Conservation (phyloP, 2,888 invertebrate genomes). For the Scaptomyza reducta region DNA sequence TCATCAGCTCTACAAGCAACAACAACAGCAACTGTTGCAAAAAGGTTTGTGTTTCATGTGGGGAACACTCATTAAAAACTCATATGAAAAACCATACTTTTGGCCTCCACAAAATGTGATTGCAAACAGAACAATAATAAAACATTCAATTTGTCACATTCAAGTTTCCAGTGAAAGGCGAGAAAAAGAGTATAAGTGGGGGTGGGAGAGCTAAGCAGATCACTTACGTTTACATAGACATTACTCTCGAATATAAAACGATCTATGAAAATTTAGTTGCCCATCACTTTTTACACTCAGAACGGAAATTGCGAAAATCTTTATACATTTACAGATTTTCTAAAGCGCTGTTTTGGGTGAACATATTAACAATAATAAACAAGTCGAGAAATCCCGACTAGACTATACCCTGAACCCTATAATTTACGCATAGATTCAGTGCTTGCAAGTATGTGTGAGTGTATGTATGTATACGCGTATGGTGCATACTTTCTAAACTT, state of each 20-base stretch:
- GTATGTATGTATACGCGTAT: too few relatives aligned
- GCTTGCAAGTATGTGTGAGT: too few relatives aligned
- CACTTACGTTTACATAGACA: background rate
- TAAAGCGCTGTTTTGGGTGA: too few relatives aligned
- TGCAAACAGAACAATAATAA: background rate
- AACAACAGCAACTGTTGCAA: conserved; percentile 64
- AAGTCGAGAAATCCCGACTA: too few relatives aligned
- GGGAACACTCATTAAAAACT: conserved; percentile 1
- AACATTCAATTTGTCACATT: conserved; percentile 42
- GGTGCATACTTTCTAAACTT: too few relatives aligned
- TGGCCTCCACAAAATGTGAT: conserved; percentile 40
- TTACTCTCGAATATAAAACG: conserved; percentile 23
- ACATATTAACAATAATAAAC: too few relatives aligned
- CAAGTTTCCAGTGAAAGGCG: conserved; percentile 27
- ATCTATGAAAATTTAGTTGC: conserved; percentile 5
- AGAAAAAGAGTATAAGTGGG: background rate
- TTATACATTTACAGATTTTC: too few relatives aligned
- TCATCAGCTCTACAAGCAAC: conserved; percentile 81
- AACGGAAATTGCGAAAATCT: too few relatives aligned
- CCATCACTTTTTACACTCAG: conserved; percentile 2
- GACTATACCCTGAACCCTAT: too few relatives aligned
- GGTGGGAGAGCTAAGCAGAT: background rate
- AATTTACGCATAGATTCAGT: too few relatives aligned
- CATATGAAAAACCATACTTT: conserved; percentile 17
- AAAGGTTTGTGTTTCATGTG: conserved; percentile 48